A percentile compares a stretch with the other conserved stretches of the same genome.
Evolutionary conservation across 1,140 invertebrate genomes (phyloP).

Genomic region (Cataglyphis hispanica): DNA sequence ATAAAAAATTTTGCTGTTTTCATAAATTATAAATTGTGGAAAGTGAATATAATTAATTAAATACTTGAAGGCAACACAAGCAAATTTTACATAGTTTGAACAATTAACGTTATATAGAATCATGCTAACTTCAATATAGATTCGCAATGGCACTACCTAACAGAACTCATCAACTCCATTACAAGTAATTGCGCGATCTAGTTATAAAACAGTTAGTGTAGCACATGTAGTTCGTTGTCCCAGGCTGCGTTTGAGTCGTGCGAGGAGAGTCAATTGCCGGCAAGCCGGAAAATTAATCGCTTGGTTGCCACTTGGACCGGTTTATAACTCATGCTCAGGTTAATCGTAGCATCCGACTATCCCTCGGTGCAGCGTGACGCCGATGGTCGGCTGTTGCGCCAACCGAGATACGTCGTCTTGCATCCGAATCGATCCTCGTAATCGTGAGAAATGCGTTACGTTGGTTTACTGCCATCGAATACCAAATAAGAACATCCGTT

Average conservation of each 20-base stretch:
- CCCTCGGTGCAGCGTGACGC: slow-evolving; percentile 35
- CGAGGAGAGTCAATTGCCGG: slow-evolving; percentile 60
- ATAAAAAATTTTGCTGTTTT: too few relatives aligned
- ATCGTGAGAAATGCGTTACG: slow-evolving; percentile 57
- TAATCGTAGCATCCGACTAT: slow-evolving; percentile 53
- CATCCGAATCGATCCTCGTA: slow-evolving; percentile 51
- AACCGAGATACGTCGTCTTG: slow-evolving; percentile 52
- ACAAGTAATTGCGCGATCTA: slow-evolving; percentile 37
- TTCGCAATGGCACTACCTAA: neutral
- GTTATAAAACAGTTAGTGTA: slow-evolving; percentile 53
- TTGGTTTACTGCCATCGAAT: slow-evolving; percentile 42
- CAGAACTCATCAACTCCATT: slow-evolving; percentile 23
- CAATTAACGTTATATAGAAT: neutral
- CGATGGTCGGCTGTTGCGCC: slow-evolving; percentile 49
- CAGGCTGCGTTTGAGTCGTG: slow-evolving; percentile 43
- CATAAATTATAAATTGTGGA: neutral
- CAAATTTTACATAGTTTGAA: neutral
- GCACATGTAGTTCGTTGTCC: slow-evolving; percentile 45
- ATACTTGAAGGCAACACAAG: neutral
- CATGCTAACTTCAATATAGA: neutral
- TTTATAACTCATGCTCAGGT: slow-evolving; percentile 46
- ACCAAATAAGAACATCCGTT: slow-evolving; percentile 7
- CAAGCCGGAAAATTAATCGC: slow-evolving; percentile 63
- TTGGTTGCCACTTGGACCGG: slow-evolving; percentile 57
- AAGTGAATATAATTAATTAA: neutral